Conservation (phyloP, 2,113 vertebrate genomes). For the Stomatorhinus ivindoensis region DNA sequence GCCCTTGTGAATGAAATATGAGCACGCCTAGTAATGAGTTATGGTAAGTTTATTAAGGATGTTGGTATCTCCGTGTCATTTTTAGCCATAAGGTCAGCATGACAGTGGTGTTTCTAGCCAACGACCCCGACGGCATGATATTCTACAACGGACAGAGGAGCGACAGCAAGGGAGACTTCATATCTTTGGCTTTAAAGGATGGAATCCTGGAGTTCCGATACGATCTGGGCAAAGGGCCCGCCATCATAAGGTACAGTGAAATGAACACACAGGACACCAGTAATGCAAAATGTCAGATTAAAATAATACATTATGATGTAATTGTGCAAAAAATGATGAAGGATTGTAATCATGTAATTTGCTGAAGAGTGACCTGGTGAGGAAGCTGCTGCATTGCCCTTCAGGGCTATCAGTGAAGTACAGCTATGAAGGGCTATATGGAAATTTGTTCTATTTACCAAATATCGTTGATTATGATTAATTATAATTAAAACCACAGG, state of each 20-base stretch:
- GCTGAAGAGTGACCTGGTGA: background rate
- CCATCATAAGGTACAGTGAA: conserved; percentile 73
- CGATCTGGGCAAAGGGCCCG: conserved; percentile 87
- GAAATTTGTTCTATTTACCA: background rate
- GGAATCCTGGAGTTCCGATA: conserved; percentile 88
- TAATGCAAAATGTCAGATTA: background rate
- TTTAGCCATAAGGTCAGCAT: conserved; percentile 79
- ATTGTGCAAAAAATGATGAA: background rate
- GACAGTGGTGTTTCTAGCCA: conserved; percentile 83
- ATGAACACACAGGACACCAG: background rate
- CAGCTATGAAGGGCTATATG: background rate
- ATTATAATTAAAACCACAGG: background rate
- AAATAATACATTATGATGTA: background rate
- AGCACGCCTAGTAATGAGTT: background rate
- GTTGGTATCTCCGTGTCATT: conserved; percentile 9
- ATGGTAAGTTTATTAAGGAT: background rate
- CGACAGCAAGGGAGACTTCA: conserved; percentile 87
- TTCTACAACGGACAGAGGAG: conserved; percentile 94
- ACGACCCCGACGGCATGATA: conserved; percentile 73
- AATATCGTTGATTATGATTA: too few species aligned
- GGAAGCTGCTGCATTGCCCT: background rate
- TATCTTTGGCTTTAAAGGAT: conserved; percentile 75
- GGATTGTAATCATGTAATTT: background rate
- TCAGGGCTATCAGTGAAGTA: background rate
- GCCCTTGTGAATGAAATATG: background rate